A percentile compares a stretch with the other conserved stretches of the same genome.
These are phyloP conservation scores for Dicrostonyx torquatus DNA, from an alignment of 2,797 vertebrate species.

Conservation along the genomic window DNA sequence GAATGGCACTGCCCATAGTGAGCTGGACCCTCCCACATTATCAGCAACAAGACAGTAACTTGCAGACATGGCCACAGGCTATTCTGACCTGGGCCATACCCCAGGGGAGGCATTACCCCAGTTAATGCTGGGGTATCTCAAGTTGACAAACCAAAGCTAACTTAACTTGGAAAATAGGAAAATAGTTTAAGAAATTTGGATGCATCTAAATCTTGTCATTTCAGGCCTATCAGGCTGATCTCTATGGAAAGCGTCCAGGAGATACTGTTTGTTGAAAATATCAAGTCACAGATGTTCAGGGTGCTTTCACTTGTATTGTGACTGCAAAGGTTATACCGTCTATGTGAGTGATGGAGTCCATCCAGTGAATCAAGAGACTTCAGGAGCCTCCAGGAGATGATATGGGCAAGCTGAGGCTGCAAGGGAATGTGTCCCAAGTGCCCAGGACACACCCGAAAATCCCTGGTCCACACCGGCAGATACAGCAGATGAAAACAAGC, in stretches of 20 bases:
- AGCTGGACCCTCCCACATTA: background rate
- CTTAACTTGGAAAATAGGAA: background rate
- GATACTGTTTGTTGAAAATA: slow-evolving; percentile 9
- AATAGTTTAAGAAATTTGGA: slow-evolving; percentile 1
- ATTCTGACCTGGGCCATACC: background rate
- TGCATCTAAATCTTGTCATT: background rate
- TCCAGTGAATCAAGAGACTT: background rate
- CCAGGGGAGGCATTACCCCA: background rate
- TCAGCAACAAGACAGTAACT: background rate
- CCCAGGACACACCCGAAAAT: background rate
- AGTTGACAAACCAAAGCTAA: background rate
- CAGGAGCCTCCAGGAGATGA: background rate
- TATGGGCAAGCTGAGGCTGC: background rate
- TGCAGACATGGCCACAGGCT: background rate
- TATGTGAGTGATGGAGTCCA: background rate
- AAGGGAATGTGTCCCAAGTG: background rate
- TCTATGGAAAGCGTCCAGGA: background rate
- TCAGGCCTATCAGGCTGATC: background rate
- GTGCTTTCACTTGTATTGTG: background rate
- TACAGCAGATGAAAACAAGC: background rate
- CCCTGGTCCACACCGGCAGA: background rate
- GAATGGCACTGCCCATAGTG: background rate
- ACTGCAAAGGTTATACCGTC: background rate
- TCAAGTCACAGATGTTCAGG: background rate
- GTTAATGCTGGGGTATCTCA: background rate